Evolutionary conservation across 2,888 invertebrate genomes (phyloP), one percentile per base, ranked within the genome.

Genomic region (Pachycephus smyrnensis): DNA sequence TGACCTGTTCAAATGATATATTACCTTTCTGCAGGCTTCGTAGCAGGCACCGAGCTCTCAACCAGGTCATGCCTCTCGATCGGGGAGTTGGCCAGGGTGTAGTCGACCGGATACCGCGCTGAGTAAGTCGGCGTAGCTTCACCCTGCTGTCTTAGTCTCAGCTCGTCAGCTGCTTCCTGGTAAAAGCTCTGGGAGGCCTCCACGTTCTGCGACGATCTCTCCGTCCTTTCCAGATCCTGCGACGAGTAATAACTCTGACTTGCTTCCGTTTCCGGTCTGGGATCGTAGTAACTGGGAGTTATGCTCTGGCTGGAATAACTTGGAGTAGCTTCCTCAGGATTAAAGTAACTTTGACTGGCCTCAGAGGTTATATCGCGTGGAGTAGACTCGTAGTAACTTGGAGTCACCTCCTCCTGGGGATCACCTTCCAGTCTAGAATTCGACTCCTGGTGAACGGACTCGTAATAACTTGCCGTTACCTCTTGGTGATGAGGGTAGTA

Each of bases 1-100:
- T 36, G 35, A 36, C 36, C 33, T 37, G 32, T 69, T 76, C 75
- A 76, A 40, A 76, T 78, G 76, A 76, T 83, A 78, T 84, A 84
- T 91, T 91, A 91, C 88, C 91, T 91, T 81, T 90, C 89, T 81
- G 87, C 86, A 81, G 91, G 88, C 82, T 86, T 87, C 68, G 90
- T 87, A 37, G 89, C 88, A 76, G 90, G 86, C 80, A 89, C 88
- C 31, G 91, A 91, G 82, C 91, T 91, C 82, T 91, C 91, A 35
- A 91, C 91, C 69, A 91, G 84, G 77, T 91, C 90, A 69, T 91
- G 91, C 89, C 90, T 91, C 75, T 91, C 91, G 76, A 90, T 88
- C 30, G 90, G 88, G 69, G 90, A 90, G 77, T 86, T 89, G 3
- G 88, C 90, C 74, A 90, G 81, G 2, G 87, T 86, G 69, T 91